Evolutionary conservation across 1,140 invertebrate genomes (phyloP).

Genomic region (Polypedilum pembai): DNA sequence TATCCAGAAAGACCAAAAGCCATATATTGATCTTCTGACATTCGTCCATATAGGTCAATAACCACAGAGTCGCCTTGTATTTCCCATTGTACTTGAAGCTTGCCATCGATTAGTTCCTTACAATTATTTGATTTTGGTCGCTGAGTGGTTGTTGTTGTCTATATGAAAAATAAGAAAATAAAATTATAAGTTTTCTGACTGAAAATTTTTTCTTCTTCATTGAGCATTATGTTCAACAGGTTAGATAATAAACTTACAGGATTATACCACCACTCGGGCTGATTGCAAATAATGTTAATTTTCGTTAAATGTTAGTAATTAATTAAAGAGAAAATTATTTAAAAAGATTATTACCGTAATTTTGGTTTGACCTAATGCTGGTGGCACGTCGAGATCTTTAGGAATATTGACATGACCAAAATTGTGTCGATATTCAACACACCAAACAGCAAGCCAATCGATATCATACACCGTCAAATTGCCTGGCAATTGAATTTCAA

Average conservation of each 20-base stretch:
- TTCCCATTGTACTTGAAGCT: slow-evolving; percentile 74
- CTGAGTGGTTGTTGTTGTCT: slow-evolving; percentile 54
- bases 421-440: slow-evolving; percentile 75
- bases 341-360: slow-evolving; percentile 62
- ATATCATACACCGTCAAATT: slow-evolving; percentile 83
- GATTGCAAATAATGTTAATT: slow-evolving; percentile 31
- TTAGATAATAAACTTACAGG: slow-evolving; percentile 59
- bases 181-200: slow-evolving; percentile 25
- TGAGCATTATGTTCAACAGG: slow-evolving; percentile 1
- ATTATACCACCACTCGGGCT: slow-evolving; percentile 85
- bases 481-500: slow-evolving; percentile 78
- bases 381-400: slow-evolving; percentile 80
- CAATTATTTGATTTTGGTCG: slow-evolving; percentile 58
- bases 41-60: slow-evolving; percentile 65
- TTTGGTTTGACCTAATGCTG: slow-evolving; percentile 78
- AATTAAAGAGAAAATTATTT: slow-evolving; percentile 27
- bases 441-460: slow-evolving; percentile 87
- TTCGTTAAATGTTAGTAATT: slow-evolving; percentile 31
- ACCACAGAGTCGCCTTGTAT: slow-evolving; percentile 63
- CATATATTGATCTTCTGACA: slow-evolving; percentile 78
- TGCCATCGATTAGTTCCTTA: slow-evolving; percentile 66
- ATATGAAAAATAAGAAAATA: neutral
- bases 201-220: slow-evolving; percentile 28
- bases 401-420: slow-evolving; percentile 86
- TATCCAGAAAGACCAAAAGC: slow-evolving; percentile 76